Evolutionary conservation across 1,140 invertebrate species (phyloP).

Genomic region (Delia radicum): DNA sequence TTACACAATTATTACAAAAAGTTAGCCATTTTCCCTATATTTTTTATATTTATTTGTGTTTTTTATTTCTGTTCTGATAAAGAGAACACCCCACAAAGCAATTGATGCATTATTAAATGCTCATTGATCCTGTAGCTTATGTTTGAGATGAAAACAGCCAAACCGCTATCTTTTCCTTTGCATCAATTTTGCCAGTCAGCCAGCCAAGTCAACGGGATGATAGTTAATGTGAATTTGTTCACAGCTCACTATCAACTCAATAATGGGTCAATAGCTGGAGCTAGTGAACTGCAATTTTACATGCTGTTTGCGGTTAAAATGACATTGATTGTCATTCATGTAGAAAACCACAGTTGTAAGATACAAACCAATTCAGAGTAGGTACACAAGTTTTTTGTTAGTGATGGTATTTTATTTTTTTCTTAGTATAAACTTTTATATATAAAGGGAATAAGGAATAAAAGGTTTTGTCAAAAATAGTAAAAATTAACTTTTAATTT

Average conservation of each 20-base stretch:
- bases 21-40: no score
- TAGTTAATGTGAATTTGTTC: no score
- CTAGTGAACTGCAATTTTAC: not conserved
- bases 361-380: not conserved
- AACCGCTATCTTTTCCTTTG: not conserved
- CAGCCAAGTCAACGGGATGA: no score
- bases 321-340: slow-evolving; percentile 1
- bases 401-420: no score
- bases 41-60: no score
- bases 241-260: not conserved
- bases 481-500: no score
- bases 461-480: no score
- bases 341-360: slow-evolving; percentile 11
- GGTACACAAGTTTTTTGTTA: no score
- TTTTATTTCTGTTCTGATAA: not conserved
- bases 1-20: no score
- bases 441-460: no score
- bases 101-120: slow-evolving; percentile 17
- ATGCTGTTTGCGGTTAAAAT: not conserved
- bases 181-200: not conserved
- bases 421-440: no score
- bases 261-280: not conserved
- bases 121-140: not conserved
- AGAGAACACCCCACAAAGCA: not conserved
- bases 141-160: not conserved